phyloP scores from a whole-genome alignment of 2,888 invertebrate species.

The Rhagonycha lutea region DNA sequence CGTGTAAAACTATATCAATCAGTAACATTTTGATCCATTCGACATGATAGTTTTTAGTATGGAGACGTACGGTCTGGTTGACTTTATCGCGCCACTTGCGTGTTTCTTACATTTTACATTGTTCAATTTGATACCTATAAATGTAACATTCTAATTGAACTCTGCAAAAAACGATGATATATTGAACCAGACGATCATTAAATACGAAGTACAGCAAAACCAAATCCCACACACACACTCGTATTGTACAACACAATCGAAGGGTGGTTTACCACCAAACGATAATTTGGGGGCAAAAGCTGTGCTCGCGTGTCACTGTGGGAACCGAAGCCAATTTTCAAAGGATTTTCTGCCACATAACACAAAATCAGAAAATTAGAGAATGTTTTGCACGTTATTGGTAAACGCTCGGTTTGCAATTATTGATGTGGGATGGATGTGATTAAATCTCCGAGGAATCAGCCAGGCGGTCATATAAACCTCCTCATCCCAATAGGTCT shows the following conservation, averaged over 20 bases:
- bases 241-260: conserved; percentile 27
- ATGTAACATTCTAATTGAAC: background rate
- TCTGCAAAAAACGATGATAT: background rate
- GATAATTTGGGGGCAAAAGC: conserved; percentile 28
- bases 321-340: conserved; percentile 18
- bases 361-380: conserved; percentile 14
- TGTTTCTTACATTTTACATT: conserved; percentile 35
- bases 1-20: conserved; percentile 39
- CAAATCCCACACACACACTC: conserved; percentile 27
- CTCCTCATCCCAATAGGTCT: conserved; percentile 16
- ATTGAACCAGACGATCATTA: conserved; percentile 11
- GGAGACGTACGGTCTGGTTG: conserved; percentile 36
- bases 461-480: conserved; percentile 27
- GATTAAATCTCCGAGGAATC: conserved; percentile 25
- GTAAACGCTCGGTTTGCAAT: conserved; percentile 11
- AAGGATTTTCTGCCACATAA: conserved; percentile 8
- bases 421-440: conserved; percentile 16
- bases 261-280: conserved; percentile 27
- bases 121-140: conserved; percentile 1
- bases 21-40: conserved; percentile 37
- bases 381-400: conserved; percentile 18
- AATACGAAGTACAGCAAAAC: conserved; percentile 18
- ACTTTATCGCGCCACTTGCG: conserved; percentile 36
- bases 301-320: conserved; percentile 28
- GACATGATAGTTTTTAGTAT: conserved; percentile 32